Percentiles rank a stretch among this genome's conserved stretches.
Conservation (phyloP, 2,797 vertebrate species). For the Avahi laniger region DNA sequence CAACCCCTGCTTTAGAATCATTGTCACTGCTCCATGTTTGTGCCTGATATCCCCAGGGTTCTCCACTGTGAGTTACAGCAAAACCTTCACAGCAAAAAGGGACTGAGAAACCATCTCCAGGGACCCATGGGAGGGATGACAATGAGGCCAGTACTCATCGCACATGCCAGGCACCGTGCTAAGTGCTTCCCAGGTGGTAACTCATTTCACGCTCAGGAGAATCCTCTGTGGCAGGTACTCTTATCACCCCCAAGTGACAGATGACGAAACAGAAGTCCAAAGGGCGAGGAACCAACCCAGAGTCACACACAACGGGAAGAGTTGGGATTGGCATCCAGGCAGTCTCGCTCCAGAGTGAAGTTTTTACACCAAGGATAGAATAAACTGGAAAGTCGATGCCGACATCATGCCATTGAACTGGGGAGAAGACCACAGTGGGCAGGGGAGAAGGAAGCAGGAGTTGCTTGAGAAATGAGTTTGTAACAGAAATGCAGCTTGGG, state of each 20-base stretch:
- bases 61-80: not conserved
- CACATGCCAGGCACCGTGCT: fast-evolving
- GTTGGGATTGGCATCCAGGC: not conserved
- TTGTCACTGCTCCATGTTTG: fast-evolving
- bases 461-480: not conserved
- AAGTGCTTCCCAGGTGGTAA: not conserved
- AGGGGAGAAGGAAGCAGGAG: not conserved
- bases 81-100: not conserved
- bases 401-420: not conserved
- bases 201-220: fast-evolving
- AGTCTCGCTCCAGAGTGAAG: not conserved
- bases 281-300: not conserved
- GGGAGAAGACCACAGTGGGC: fast-evolving
- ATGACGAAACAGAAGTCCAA: not conserved
- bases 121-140: not conserved
- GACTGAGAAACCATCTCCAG: not conserved
- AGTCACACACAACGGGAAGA: fast-evolving
- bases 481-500: not conserved
- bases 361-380: not conserved
- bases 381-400: not conserved
- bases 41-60: not conserved
- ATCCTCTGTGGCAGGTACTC: not conserved
- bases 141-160: not conserved
- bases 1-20: not conserved
- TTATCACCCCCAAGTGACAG: not conserved